phyloP scores from a whole-genome alignment of 2,113 vertebrate species.

The Polyodon spathula region DNA sequence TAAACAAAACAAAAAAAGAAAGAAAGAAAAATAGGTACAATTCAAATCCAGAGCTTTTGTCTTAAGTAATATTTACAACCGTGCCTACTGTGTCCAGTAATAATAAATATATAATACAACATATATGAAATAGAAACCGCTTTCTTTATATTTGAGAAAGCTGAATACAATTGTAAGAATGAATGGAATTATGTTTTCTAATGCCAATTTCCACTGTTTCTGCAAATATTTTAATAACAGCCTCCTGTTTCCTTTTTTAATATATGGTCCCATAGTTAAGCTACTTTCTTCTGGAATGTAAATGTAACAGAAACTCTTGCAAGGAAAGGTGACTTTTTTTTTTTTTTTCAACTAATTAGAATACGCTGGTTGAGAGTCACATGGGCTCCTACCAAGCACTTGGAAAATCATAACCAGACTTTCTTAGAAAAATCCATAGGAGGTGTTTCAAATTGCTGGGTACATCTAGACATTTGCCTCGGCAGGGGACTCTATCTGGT shows the following conservation, averaged over 20 bases:
- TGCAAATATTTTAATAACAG: background rate
- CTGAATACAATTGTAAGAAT: background rate
- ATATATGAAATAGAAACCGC: background rate
- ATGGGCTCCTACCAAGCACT: background rate
- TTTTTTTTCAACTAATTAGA: background rate
- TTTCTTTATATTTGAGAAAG: background rate
- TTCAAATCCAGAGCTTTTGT: no score
- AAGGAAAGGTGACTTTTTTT: background rate
- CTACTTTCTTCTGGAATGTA: background rate
- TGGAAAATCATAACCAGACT: background rate
- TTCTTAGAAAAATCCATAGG: background rate
- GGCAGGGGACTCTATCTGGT: background rate
- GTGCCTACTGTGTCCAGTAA: background rate
- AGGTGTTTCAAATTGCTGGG: background rate
- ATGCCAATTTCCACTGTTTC: background rate
- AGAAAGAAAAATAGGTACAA: no score
- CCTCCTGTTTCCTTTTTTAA: conserved; percentile 9
- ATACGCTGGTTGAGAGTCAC: background rate
- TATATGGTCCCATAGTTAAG: background rate
- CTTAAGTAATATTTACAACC: background rate
- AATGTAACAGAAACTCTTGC: background rate
- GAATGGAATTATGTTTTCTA: background rate
- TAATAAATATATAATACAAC: background rate
- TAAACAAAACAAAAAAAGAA: no score
- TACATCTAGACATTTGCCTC: background rate